These are phyloP conservation scores for Phyllotis vaccarum DNA, from an alignment of 2,797 vertebrate species.

Conservation along the genomic window DNA sequence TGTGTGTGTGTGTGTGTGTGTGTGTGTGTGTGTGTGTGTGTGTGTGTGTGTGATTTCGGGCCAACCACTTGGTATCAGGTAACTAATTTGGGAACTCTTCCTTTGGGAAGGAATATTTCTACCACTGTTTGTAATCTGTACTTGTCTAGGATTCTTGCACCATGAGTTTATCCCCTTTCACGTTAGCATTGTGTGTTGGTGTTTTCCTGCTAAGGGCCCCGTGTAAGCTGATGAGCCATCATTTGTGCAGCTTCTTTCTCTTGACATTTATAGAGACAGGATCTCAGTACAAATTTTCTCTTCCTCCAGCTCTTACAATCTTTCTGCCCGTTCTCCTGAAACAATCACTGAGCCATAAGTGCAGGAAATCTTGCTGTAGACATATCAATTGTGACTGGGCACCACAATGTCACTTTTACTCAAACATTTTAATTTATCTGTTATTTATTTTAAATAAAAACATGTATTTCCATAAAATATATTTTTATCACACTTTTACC, in stretches of 20 bases:
- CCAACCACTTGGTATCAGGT: background rate
- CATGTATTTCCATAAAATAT: too few species aligned
- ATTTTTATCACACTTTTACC: too few species aligned
- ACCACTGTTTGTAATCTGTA: background rate
- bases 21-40: too few species aligned
- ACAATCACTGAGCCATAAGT: background rate
- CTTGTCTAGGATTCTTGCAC: background rate
- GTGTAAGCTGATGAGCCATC: background rate
- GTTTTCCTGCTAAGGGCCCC: background rate
- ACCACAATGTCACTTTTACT: background rate
- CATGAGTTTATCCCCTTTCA: background rate
- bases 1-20: too few species aligned
- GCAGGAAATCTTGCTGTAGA: too few species aligned
- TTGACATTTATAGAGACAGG: background rate
- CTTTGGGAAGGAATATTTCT: background rate
- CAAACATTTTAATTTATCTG: background rate
- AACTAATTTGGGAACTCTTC: background rate
- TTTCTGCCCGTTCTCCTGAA: background rate
- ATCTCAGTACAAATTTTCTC: background rate
- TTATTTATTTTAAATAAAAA: background rate
- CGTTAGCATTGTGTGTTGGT: background rate
- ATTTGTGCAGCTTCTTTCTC: background rate
- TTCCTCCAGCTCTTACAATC: background rate
- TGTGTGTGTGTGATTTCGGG: background rate
- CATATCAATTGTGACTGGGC: background rate